Percentiles rank a stretch among this genome's conserved stretches.
phyloP scores from a whole-genome alignment of 2,888 invertebrate species.

The Bombylius major region DNA sequence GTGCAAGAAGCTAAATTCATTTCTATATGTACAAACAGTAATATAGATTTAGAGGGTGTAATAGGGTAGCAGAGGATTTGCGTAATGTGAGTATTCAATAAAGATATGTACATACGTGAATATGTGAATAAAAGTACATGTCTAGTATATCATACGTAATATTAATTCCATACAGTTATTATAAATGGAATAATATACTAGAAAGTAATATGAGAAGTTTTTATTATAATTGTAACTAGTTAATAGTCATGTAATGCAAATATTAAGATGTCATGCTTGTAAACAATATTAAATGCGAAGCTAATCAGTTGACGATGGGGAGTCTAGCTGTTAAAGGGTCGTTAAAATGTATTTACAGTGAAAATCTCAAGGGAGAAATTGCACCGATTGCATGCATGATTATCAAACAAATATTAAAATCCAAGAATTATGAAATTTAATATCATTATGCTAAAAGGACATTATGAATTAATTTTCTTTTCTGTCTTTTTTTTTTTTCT shows the following conservation, averaged over 20 bases:
- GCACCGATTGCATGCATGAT: background rate
- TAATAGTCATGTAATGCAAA: constrained; percentile 14
- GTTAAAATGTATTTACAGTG: background rate
- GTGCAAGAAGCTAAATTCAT: no score
- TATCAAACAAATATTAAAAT: no score
- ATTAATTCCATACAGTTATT: background rate
- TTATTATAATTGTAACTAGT: background rate
- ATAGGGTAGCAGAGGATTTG: no score
- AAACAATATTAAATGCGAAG: constrained; percentile 5
- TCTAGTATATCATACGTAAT: background rate
- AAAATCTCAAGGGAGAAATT: background rate
- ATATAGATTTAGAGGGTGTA: no score
- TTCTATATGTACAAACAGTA: no score
- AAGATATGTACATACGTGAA: constrained; percentile 1
- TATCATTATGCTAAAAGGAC: no score
- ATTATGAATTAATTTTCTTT: no score
- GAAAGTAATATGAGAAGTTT: constrained; percentile 10
- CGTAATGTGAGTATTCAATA: constrained; percentile 12
- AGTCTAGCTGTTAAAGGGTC: background rate
- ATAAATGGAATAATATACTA: background rate
- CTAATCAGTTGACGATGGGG: constrained; percentile 2
- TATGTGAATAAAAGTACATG: background rate
- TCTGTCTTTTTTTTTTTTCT: no score
- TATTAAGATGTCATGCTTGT: constrained; percentile 12
- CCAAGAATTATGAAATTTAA: no score